These are phyloP conservation scores for Prionailurus viverrinus DNA, from an alignment of 2,113 vertebrate genomes.

Conservation along the genomic window DNA sequence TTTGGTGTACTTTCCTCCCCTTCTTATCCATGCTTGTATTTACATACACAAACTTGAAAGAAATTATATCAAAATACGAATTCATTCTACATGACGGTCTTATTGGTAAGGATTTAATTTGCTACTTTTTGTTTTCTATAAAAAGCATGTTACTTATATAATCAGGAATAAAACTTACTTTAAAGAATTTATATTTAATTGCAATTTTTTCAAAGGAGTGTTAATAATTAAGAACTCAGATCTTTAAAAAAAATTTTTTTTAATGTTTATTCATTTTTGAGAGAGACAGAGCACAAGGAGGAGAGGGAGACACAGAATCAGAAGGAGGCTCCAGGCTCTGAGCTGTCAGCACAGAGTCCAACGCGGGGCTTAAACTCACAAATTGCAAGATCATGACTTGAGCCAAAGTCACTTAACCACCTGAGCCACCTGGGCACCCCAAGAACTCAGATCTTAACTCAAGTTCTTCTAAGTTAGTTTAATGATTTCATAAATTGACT, in stretches of 20 bases:
- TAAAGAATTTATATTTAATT: conserved; percentile 14
- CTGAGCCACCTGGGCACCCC: too few relatives aligned
- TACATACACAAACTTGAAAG: background rate
- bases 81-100: conserved; percentile 1
- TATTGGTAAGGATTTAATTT: conserved; percentile 54
- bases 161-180: conserved; percentile 21
- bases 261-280: too few relatives aligned
- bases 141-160: background rate
- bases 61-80: background rate
- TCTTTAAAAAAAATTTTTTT: background rate
- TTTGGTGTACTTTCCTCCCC: background rate
- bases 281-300: too few relatives aligned
- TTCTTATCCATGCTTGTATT: background rate
- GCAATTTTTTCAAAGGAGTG: conserved; percentile 17
- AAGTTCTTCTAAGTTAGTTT: conserved; percentile 36
- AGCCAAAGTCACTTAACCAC: too few relatives aligned
- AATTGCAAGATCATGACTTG: too few relatives aligned
- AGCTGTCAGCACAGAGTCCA: too few relatives aligned
- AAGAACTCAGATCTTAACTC: conserved; percentile 15
- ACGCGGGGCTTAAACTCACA: too few relatives aligned
- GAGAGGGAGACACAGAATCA: too few relatives aligned
- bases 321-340: too few relatives aligned
- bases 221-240: conserved; percentile 31
- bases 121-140: conserved; percentile 17
- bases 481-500: conserved; percentile 41